Conservation (phyloP, 2,797 vertebrate species). For the Sebastiscus tertius region DNA sequence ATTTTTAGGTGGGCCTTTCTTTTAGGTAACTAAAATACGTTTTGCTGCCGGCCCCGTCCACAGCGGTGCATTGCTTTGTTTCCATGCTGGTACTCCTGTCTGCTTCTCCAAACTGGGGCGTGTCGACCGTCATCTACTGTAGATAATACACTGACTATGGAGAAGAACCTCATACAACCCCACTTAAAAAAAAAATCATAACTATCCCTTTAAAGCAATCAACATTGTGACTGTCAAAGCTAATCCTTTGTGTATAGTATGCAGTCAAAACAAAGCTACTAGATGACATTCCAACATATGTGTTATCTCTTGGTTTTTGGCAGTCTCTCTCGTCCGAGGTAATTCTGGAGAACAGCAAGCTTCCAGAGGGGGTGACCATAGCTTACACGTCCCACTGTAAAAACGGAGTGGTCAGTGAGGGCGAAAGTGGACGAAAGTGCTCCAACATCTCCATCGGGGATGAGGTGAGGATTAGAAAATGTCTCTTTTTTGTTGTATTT, state of each 20-base stretch:
- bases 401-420: slow-evolving; percentile 90
- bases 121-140: no score
- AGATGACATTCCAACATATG: slow-evolving; percentile 50
- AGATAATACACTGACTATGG: no score
- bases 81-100: no score
- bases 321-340: slow-evolving; percentile 98
- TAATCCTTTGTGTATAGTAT: slow-evolving; percentile 36
- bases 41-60: no score
- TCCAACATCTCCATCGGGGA: slow-evolving; percentile 98
- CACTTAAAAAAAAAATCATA: background rate
- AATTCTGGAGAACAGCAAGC: slow-evolving; percentile 95
- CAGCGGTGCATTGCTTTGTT: no score
- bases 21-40: no score
- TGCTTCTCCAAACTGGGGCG: no score
- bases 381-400: slow-evolving; percentile 95
- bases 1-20: no score
- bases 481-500: background rate
- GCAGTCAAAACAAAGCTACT: slow-evolving; percentile 54
- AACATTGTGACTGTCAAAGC: background rate
- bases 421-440: slow-evolving; percentile 94
- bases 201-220: background rate
- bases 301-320: slow-evolving; percentile 44
- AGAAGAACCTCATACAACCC: background rate
- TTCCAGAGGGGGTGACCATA: slow-evolving; percentile 93
- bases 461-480: slow-evolving; percentile 81